These are phyloP conservation scores for Rhagologus leucostigma DNA, from an alignment of 2,113 vertebrate genomes.

Conservation along the genomic window DNA sequence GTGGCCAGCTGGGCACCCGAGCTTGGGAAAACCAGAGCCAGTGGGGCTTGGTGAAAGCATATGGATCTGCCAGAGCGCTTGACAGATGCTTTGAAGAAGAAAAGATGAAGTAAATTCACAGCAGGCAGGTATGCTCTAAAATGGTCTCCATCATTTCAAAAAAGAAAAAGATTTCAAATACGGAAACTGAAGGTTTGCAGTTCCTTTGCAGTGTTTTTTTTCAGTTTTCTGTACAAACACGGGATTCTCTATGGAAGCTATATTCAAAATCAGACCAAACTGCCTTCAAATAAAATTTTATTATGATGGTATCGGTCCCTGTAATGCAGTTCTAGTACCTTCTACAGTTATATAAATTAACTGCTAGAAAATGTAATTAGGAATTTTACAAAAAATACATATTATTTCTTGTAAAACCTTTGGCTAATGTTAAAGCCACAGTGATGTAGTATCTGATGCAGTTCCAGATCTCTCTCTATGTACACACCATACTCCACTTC, in stretches of 20 bases:
- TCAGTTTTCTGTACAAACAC: not conserved
- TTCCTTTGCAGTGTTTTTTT: not conserved
- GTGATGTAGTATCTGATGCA: not conserved
- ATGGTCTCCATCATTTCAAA: not conserved
- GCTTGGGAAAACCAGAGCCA: not conserved
- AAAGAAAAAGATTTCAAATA: not conserved
- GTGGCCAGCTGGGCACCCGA: conserved; percentile 8
- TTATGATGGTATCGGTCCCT: not conserved
- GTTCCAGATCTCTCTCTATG: not conserved
- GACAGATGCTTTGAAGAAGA: not conserved
- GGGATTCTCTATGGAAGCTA: not conserved
- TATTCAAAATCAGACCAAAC: not conserved
- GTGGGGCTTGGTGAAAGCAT: conserved; percentile 22
- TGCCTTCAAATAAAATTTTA: not conserved
- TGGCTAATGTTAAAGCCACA: not conserved
- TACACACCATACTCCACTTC: not conserved
- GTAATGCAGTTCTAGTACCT: not conserved
- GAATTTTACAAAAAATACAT: not conserved
- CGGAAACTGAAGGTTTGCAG: not conserved
- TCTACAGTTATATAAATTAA: not conserved
- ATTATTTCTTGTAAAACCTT: not conserved
- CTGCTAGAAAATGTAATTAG: not conserved
- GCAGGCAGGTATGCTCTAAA: not conserved
- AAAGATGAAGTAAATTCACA: not conserved
- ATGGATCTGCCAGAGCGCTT: conserved; percentile 15